A percentile compares a stretch with the other conserved stretches of the same genome.
phyloP scores from a whole-genome alignment of 2,797 vertebrate genomes.

The Chelon auratus region DNA sequence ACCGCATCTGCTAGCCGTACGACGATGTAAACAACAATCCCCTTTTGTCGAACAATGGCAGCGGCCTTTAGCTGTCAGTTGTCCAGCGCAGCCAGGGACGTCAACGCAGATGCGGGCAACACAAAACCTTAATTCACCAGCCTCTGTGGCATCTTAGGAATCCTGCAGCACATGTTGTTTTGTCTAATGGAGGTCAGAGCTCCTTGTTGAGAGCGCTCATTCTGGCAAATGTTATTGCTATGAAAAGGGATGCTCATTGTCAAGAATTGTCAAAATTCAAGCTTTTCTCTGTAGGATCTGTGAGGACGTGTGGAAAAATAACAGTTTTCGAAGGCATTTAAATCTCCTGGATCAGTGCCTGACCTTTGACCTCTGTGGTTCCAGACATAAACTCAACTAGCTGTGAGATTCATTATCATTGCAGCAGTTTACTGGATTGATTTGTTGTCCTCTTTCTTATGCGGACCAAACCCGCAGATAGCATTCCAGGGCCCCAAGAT shows the following conservation, averaged over 20 bases:
- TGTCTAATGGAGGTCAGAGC: constrained; percentile 57
- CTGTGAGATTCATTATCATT: constrained; percentile 21
- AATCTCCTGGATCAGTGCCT: constrained; percentile 6
- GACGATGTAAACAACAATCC: not conserved
- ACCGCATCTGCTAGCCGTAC: no score
- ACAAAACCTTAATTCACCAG: constrained; percentile 15
- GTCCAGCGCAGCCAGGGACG: constrained; percentile 37
- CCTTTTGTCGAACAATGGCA: not conserved
- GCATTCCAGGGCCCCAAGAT: constrained; percentile 13
- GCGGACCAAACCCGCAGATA: not conserved
- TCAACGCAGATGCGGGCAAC: not conserved
- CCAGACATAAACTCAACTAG: constrained; percentile 18
- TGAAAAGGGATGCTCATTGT: not conserved
- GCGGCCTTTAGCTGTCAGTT: constrained; percentile 7
- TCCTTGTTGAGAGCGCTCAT: constrained; percentile 13
- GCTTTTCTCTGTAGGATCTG: no score
- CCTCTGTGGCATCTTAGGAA: constrained; percentile 53
- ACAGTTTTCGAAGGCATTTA: no score
- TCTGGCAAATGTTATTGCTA: constrained; percentile 27
- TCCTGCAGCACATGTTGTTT: constrained; percentile 66
- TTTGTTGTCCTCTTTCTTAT: not conserved
- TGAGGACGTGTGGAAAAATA: no score
- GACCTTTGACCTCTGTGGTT: constrained; percentile 48
- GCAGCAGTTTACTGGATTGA: constrained; percentile 18
- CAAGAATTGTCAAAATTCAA: no score